Evolutionary conservation across 2,113 vertebrate genomes (phyloP).

Genomic region (Microcebus murinus): DNA sequence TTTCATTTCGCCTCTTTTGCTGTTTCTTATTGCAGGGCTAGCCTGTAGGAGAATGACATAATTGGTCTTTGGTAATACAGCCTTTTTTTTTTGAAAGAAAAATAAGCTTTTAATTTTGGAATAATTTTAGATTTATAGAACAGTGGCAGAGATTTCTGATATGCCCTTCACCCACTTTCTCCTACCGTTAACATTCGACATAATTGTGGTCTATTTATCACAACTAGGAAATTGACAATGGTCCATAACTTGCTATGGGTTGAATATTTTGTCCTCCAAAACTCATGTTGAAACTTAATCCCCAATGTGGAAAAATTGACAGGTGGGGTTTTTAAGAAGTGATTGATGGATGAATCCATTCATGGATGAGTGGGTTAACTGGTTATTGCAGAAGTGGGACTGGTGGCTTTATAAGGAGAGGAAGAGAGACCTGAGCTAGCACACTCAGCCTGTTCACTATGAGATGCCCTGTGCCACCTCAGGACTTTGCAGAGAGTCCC

Average conservation of each 20-base stretch:
- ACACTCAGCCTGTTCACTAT: neutral
- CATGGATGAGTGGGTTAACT: neutral
- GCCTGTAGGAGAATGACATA: neutral
- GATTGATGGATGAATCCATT: neutral
- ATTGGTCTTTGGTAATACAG: neutral
- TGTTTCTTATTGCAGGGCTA: neutral
- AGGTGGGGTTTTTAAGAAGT: neutral
- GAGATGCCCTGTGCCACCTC: neutral
- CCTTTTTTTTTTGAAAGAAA: neutral
- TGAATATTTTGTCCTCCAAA: neutral
- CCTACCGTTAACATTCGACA: neutral
- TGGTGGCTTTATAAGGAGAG: neutral
- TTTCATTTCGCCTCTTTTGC: neutral
- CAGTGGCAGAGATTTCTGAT: neutral
- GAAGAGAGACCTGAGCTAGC: neutral
- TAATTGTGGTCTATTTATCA: neutral
- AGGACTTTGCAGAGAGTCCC: neutral
- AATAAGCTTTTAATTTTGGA: neutral
- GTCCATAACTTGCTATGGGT: neutral
- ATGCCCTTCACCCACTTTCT: neutral
- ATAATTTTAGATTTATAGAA: neutral
- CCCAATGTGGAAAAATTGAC: neutral
- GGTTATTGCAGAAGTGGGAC: neutral
- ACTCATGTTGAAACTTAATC: neutral
- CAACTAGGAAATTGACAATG: neutral